Percentiles rank a stretch among this genome's conserved stretches.
Conservation (phyloP, 2,888 invertebrate species). For the Thereva nobilitata region DNA sequence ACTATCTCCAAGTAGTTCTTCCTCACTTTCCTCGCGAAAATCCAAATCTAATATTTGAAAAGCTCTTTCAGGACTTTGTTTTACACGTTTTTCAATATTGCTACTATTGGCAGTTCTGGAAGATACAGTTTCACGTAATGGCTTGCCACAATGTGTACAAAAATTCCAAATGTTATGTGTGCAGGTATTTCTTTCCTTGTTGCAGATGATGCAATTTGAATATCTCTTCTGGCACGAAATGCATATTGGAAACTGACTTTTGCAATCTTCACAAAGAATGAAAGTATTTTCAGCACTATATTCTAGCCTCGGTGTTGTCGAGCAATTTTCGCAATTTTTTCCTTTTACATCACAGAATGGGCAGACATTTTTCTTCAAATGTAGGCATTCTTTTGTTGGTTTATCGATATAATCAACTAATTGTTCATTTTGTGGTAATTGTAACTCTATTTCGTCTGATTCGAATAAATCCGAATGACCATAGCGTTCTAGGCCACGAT, state of each 20-base stretch:
- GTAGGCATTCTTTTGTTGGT: conserved; percentile 50
- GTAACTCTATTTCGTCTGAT: conserved; percentile 25
- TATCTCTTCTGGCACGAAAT: too few species aligned
- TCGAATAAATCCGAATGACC: conserved; percentile 28
- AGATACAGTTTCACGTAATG: neutral
- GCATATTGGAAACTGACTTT: conserved; percentile 49
- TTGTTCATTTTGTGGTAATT: neutral
- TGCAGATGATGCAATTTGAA: conserved; percentile 49
- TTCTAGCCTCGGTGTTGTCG: conserved; percentile 50
- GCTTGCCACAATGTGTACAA: conserved; percentile 52
- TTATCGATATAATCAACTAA: neutral
- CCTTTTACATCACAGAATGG: conserved; percentile 52
- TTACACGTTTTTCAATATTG: conserved; percentile 16
- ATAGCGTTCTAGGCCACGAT: conserved; percentile 46
- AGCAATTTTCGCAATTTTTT: conserved; percentile 52
- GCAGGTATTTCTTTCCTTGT: conserved; percentile 53
- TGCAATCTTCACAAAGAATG: conserved; percentile 52
- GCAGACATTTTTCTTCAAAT: conserved; percentile 52
- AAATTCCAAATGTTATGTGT: conserved; percentile 51
- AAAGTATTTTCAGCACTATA: conserved; percentile 28
- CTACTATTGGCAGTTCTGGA: neutral
- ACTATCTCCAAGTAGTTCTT: conserved; percentile 43
- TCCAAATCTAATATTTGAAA: conserved; percentile 44
- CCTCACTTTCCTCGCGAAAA: conserved; percentile 43
- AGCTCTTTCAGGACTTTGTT: conserved; percentile 41